These are phyloP conservation scores for Alligator sinensis DNA, from an alignment of 2,113 vertebrate genomes.

Conservation along the genomic window DNA sequence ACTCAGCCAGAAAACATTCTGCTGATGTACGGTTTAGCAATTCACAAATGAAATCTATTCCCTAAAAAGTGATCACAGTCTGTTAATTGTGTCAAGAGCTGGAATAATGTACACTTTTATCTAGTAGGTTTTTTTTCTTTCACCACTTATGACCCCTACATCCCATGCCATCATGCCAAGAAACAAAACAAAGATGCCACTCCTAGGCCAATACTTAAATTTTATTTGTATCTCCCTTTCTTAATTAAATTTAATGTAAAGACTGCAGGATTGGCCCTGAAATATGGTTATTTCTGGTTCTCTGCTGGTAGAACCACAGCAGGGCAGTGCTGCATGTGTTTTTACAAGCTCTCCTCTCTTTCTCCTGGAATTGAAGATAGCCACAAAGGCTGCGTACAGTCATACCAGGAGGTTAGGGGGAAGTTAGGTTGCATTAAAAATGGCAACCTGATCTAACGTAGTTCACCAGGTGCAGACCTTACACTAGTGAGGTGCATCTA, in stretches of 20 bases:
- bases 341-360: background rate
- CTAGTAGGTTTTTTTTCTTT: conserved; percentile 11
- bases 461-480: too few relatives aligned
- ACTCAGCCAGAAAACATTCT: conserved; percentile 6
- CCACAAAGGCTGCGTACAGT: background rate
- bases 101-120: conserved; percentile 51
- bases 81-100: conserved; percentile 60
- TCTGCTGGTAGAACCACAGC: conserved; percentile 12
- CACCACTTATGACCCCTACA: background rate
- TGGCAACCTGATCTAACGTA: too few relatives aligned
- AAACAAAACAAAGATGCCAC: conserved; percentile 27
- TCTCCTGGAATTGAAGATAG: conserved; percentile 1
- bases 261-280: background rate
- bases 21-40: background rate
- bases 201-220: background rate
- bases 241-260: background rate
- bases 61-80: conserved; percentile 43
- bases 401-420: too few relatives aligned
- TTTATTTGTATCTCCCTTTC: background rate
- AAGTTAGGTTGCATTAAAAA: too few relatives aligned
- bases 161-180: too few relatives aligned
- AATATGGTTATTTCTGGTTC: background rate
- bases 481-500: too few relatives aligned
- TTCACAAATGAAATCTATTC: conserved; percentile 35
- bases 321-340: background rate